Percentiles rank a stretch among this genome's conserved stretches.
Evolutionary conservation across 1,140 invertebrate species (phyloP).

Genomic region (Lethrus apterus): DNA sequence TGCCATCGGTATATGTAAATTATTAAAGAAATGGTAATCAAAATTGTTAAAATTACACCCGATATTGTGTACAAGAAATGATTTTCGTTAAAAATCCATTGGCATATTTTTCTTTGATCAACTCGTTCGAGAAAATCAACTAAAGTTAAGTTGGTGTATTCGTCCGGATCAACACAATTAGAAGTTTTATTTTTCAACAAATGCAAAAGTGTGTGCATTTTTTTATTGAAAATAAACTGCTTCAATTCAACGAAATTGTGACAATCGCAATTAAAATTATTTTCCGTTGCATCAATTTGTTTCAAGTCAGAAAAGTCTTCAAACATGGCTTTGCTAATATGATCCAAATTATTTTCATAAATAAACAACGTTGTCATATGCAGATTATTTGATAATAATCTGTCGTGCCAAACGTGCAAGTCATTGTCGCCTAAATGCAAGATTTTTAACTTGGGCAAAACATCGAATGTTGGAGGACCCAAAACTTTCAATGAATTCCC

Average conservation of each 20-base stretch:
- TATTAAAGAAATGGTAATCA: constrained; percentile 7
- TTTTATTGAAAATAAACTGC: constrained; percentile 38
- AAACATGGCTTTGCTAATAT: constrained; percentile 48
- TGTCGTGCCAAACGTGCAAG: constrained; percentile 44
- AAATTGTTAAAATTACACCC: neutral
- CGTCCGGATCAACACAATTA: constrained; percentile 15
- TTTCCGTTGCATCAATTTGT: constrained; percentile 44
- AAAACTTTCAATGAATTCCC: constrained; percentile 45
- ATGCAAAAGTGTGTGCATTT: neutral
- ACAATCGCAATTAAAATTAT: constrained; percentile 50
- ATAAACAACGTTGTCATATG: constrained; percentile 39
- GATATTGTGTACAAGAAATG: too few relatives aligned
- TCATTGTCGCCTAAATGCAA: constrained; percentile 47
- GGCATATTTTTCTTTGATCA: constrained; percentile 2
- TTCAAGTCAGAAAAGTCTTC: constrained; percentile 45
- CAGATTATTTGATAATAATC: constrained; percentile 41
- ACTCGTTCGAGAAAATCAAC: constrained; percentile 14
- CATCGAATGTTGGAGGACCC: constrained; percentile 39
- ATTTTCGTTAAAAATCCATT: constrained; percentile 7
- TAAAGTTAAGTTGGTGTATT: constrained; percentile 10
- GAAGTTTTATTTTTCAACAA: constrained; percentile 11
- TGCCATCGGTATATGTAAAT: constrained; percentile 35
- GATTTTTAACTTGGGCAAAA: constrained; percentile 40
- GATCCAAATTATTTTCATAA: constrained; percentile 47
- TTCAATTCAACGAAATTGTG: constrained; percentile 40